Base-by-base conservation (phyloP, 2,113 vertebrate species). In the Picathartes gymnocephalus region DNA sequence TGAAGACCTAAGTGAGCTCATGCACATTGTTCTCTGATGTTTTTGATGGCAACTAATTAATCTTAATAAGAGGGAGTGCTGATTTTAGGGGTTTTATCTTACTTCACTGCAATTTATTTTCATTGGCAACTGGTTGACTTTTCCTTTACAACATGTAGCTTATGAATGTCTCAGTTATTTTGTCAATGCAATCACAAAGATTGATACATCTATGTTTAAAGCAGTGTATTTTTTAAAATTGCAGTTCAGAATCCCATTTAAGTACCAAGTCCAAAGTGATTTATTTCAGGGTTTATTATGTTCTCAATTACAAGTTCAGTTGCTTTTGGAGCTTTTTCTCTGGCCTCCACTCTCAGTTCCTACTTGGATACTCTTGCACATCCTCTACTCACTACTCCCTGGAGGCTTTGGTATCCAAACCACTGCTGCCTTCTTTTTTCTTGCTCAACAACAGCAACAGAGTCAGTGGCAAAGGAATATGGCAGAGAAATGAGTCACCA, bases 31-130 rank as follows among this genome's bases (percentile, higher is more conserved):
- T 88, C 83, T 83, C 64, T 84, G 61, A 81, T 87, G 40, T 37
- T 89, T 93, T 56, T 93, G 69, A 91, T 66, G 42, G 44, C 33
- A 91, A 53, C 69, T 71, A 93, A 93, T 91, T 93, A 74, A 92
- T 68, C 77, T 78, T 95, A 82, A 94, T 80, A 25, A 91, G 89
- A 87, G 13, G 57, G 65, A 91, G 40, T 71, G 82, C 30, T 65
- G 80, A 89, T n/a, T 90, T 96, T 6, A 85, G 61, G 54, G 62
- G 37, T 61, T 92, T 89, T 81, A 91, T 93, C 77, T 93, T 70
- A 64, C 45, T 62, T 42, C 69, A 45, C 60, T 79, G 40, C 70
- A 87, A 69, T 85, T 93, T 92, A 45, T 79, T 96, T 95, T 84
- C 86, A 60, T 61, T 89, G 91, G 84, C 73, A 92, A 60, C 22